Base-by-base conservation (phyloP, 1,140 invertebrate genomes). In the Episyrphus balteatus region DNA sequence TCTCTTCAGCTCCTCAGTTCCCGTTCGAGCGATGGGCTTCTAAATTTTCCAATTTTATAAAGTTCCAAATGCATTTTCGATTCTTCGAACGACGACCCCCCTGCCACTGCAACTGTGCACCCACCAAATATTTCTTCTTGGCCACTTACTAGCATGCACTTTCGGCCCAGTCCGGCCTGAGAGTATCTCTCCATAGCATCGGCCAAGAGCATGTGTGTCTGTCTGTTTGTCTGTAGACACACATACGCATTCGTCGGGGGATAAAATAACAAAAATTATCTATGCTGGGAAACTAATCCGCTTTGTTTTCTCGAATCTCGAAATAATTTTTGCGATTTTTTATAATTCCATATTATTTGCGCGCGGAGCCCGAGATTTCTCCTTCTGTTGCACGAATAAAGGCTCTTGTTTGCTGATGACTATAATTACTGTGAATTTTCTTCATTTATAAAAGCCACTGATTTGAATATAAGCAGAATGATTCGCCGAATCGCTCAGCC, bases 221-320 rank as follows among this genome's bases (percentile, higher is more conserved):
- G 47, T 50, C 37, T 46, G 32, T 9, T 19, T 26, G 12, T 26
- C 46, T 59, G 59, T 49, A 58, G 55, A 57, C 31, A 32, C 38
- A 46, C 37, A 31, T 45, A 55, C 54, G 21, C 33, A 19, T 56
- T 58, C 48, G 56, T 51, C 58, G 58, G 56, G 59, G 59, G 59
- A 61, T 55, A 59, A 59, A 62, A 58, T 62, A 51, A 26, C 34
- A 37, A 46, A 46, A 46, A 46, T 38, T 38, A 46, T 38, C 36
- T 21, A 34, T 46, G 34, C 44, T 46, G 44, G 38, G 34, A 46
- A 44, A 34, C 38, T 19, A 38, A 46, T 38, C 21, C 34, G 44
- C 44, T 46, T 46, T 37, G 44, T 45, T 26, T 26, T 26, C 21
- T 45, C 33, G 43, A 34, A 45, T 37, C 32, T 15, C 39, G 38